Evolutionary conservation across 2,888 invertebrate species (phyloP).

Genomic region (Archips xylosteana): DNA sequence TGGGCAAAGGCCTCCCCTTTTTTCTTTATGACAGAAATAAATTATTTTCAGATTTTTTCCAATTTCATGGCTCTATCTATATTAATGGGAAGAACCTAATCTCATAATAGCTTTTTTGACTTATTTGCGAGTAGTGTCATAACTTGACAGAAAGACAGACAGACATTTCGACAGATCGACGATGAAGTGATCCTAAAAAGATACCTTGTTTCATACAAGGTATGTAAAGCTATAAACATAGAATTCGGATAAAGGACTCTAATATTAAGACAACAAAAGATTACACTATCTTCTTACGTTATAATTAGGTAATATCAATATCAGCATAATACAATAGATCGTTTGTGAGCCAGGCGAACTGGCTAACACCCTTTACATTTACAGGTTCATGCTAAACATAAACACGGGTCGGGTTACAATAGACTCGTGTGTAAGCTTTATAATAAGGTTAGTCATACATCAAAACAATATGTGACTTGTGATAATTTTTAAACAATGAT

Average conservation of each 20-base stretch:
- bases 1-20: too few relatives aligned
- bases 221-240: not conserved
- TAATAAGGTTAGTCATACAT: constrained; percentile 31
- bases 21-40: too few relatives aligned
- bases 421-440: constrained; percentile 25
- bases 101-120: too few relatives aligned
- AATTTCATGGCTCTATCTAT: too few relatives aligned
- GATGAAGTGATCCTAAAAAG: too few relatives aligned
- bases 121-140: too few relatives aligned
- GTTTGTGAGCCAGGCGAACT: constrained; percentile 15
- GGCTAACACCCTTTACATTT: constrained; percentile 29
- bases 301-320: constrained; percentile 11
- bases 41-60: too few relatives aligned
- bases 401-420: constrained; percentile 25
- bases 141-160: too few relatives aligned
- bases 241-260: not conserved
- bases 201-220: too few relatives aligned
- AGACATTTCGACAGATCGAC: too few relatives aligned
- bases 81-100: too few relatives aligned
- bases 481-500: constrained; percentile 14
- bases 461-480: constrained; percentile 8
- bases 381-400: constrained; percentile 38
- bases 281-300: not conserved
- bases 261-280: not conserved
- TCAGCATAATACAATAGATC: constrained; percentile 21